Percentiles rank a stretch among this genome's conserved stretches.
These are phyloP conservation scores for Uloborus diversus DNA, from an alignment of 1,140 invertebrate species.

Conservation along the genomic window DNA sequence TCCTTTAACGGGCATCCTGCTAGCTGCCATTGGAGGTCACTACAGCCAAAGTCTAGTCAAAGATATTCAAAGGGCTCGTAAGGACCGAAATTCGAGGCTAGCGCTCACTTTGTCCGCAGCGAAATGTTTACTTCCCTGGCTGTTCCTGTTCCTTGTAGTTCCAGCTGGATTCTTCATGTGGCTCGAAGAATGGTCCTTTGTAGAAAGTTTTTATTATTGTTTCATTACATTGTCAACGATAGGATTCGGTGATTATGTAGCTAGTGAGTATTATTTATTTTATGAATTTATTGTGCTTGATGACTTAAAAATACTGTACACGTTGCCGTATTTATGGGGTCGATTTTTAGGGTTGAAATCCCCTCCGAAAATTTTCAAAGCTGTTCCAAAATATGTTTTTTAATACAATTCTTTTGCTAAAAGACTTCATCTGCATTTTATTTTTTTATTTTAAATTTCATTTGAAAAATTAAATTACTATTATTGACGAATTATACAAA, in stretches of 20 bases:
- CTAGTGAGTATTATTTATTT: constrained; percentile 72
- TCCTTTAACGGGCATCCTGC: constrained; percentile 72
- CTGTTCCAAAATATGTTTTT: too few species aligned
- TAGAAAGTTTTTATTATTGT: constrained; percentile 89
- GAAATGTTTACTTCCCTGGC: constrained; percentile 76
- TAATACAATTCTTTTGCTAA: too few species aligned
- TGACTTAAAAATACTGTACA: too few species aligned
- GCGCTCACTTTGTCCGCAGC: constrained; percentile 40
- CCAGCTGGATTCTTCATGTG: constrained; percentile 87
- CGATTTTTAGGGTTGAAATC: too few species aligned
- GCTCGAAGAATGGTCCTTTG: constrained; percentile 88
- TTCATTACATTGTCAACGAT: constrained; percentile 94
- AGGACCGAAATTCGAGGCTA: constrained; percentile 3
- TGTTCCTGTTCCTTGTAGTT: constrained; percentile 90
- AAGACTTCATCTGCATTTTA: too few species aligned
- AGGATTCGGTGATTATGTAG: constrained; percentile 93
- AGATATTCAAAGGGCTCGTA: constrained; percentile 47
- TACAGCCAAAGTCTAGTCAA: constrained; percentile 59
- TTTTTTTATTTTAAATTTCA: too few species aligned
- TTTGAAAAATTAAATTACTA: too few species aligned
- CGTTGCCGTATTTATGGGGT: too few species aligned
- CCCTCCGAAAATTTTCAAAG: too few species aligned
- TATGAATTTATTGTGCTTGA: background rate
- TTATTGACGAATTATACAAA: too few species aligned
- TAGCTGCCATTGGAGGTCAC: constrained; percentile 60